Base-by-base conservation (phyloP, 2,113 vertebrate species). In the Colius striatus region DNA sequence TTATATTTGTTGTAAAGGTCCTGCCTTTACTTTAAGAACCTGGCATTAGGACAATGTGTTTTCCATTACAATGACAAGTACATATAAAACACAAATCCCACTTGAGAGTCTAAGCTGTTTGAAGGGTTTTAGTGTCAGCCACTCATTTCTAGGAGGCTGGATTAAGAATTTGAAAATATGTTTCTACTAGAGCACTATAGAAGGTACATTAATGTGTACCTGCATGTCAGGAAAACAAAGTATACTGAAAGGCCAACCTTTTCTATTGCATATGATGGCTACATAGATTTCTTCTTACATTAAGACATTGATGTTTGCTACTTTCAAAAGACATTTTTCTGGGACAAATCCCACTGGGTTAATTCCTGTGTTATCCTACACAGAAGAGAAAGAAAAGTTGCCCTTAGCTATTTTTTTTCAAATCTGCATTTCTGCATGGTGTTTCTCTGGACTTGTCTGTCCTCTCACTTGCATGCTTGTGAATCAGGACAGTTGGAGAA, bases 91-190 rank as follows among this genome's bases (percentile, higher is more conserved):
- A 92, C 74, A 97, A 94, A 97, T 96, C 89, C 87, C 92, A 63
- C 89, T 96, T 82, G 72, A 96, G 91, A 90, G 65, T 43, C 54
- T 95, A 61, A 97, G 72, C 75, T 89, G 26, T 96, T 92, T 87
- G 74, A 94, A 95, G 82, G 68, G 91, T 34, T 95, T 96, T 95
- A 96, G 55, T 95, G 89, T 96, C 91, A 96, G 79, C 48, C 75
- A 87, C 76, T 95, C 72, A 58, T 93, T 96, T 96, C 87, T 89
- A 91, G 87, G 57, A 94, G 79, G 48, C 84, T 95, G 92, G 84
- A 97, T 96, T 96, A 96, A 73, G 63, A 91, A 93, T 48, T 60
- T 54, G 63, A 72, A 89, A 89, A 94, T 50, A 60, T 68, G 17
- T 30, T 91, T 84, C 76, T 79, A 54, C 55, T 22, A 29, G 29